A percentile compares a stretch with the other conserved stretches of the same genome.
Evolutionary conservation across 2,888 invertebrate species (phyloP).

Genomic region (Callyntrura guangdongensis): DNA sequence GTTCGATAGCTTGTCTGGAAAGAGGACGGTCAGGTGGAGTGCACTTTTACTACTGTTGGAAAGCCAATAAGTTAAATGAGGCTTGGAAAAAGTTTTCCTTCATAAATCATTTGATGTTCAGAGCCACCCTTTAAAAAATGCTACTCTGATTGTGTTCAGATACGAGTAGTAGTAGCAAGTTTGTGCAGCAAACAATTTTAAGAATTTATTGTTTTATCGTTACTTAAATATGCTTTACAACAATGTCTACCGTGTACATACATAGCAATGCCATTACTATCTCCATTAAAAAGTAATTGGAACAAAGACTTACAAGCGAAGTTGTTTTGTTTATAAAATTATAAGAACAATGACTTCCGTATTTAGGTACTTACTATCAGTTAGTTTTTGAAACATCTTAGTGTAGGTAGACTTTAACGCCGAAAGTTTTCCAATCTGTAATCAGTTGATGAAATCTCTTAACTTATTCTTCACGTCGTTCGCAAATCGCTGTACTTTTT

Average conservation of each 20-base stretch:
- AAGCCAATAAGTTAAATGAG: constrained; percentile 70
- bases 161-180: neutral
- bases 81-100: constrained; percentile 55
- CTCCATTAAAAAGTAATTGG: too few relatives aligned
- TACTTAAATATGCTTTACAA: neutral
- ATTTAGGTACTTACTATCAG: too few relatives aligned
- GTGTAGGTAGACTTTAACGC: neutral
- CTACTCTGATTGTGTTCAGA: constrained; percentile 4
- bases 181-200: constrained; percentile 9
- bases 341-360: too few relatives aligned
- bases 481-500: neutral
- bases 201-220: neutral
- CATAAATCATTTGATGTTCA: constrained; percentile 57
- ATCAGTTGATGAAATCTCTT: neutral
- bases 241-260: too few relatives aligned
- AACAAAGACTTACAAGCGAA: too few relatives aligned
- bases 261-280: neutral
- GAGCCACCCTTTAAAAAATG: neutral
- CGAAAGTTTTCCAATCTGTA: neutral
- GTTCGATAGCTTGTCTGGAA: neutral
- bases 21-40: neutral
- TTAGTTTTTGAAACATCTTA: neutral
- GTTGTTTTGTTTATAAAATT: too few relatives aligned
- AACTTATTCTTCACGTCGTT: neutral
- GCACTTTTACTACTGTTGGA: constrained; percentile 31